phyloP scores from a whole-genome alignment of 1,140 invertebrate genomes.

The Pygmarrhopalites habei region DNA sequence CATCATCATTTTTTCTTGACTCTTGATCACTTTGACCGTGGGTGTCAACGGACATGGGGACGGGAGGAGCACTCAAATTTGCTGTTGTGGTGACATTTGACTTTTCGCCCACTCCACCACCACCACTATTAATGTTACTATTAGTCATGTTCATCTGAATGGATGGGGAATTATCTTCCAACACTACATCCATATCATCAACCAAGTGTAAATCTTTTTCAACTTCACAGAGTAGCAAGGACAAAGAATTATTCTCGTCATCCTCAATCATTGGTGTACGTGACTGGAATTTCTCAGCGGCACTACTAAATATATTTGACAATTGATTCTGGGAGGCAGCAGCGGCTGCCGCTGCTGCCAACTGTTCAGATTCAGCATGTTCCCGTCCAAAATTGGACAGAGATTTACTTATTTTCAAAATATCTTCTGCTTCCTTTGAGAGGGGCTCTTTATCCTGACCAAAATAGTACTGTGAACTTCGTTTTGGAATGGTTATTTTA shows the following conservation, averaged over 20 bases:
- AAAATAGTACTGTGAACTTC: neutral
- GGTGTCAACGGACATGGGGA: constrained; percentile 16
- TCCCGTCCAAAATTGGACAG: constrained; percentile 36
- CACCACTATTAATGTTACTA: neutral
- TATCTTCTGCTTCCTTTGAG: constrained; percentile 35
- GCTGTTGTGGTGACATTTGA: neutral
- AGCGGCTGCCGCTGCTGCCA: neutral
- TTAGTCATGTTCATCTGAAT: neutral
- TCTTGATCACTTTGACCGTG: neutral
- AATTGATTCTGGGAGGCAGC: neutral
- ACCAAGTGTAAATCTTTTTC: constrained; percentile 26
- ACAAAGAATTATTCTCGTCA: constrained; percentile 18
- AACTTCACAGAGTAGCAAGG: constrained; percentile 29
- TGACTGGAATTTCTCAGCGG: neutral
- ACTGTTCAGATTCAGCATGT: constrained; percentile 16
- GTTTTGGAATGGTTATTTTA: constrained; percentile 10
- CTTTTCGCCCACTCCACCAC: neutral
- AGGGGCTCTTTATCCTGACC: constrained; percentile 9
- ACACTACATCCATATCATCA: constrained; percentile 29
- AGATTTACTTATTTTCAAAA: constrained; percentile 35
- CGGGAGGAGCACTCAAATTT: neutral
- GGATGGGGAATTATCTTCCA: constrained; percentile 11
- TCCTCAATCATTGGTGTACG: neutral
- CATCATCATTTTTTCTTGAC: constrained; percentile 26
- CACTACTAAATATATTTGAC: neutral